phyloP scores from a whole-genome alignment of 2,888 invertebrate species.

The Adela reaumurella region DNA sequence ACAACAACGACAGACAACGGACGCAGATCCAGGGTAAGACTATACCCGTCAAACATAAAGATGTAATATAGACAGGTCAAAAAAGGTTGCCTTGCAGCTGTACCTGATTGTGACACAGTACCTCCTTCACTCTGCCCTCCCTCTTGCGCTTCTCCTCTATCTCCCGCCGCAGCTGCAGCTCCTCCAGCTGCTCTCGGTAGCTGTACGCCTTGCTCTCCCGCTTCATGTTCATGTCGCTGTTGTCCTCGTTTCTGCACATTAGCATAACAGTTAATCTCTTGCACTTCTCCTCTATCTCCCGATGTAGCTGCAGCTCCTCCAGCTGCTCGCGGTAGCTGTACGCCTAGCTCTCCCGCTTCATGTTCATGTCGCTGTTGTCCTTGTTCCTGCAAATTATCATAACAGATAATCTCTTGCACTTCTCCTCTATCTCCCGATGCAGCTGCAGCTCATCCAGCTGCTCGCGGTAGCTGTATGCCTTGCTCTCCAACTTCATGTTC shows the following conservation, averaged over 20 bases:
- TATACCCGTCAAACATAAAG: too few species aligned
- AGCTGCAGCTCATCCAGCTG: conserved; percentile 93
- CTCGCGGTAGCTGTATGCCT: conserved; percentile 94
- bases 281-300: conserved; percentile 88
- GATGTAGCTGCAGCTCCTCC: conserved; percentile 88
- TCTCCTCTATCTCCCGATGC: conserved; percentile 88
- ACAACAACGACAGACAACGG: too few species aligned
- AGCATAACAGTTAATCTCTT: conserved; percentile 37
- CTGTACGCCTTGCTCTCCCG: conserved; percentile 96
- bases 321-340: conserved; percentile 96
- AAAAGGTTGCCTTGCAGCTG: too few species aligned
- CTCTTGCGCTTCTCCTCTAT: conserved; percentile 82
- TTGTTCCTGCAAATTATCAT: conserved; percentile 29
- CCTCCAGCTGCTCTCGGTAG: conserved; percentile 94
- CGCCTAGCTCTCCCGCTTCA: conserved; percentile 93
- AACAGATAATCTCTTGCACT: conserved; percentile 60
- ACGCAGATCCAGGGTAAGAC: too few species aligned
- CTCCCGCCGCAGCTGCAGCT: conserved; percentile 87
- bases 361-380: conserved; percentile 62
- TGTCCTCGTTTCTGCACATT: conserved; percentile 38
- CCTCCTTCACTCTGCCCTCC: conserved; percentile 72
- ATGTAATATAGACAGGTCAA: too few species aligned
- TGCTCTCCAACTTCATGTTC: conserved; percentile 93
- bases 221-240: conserved; percentile 73
- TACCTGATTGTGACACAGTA: too few species aligned